phyloP scores from a whole-genome alignment of 2,797 vertebrate species.

The Steatocranus sp. region DNA sequence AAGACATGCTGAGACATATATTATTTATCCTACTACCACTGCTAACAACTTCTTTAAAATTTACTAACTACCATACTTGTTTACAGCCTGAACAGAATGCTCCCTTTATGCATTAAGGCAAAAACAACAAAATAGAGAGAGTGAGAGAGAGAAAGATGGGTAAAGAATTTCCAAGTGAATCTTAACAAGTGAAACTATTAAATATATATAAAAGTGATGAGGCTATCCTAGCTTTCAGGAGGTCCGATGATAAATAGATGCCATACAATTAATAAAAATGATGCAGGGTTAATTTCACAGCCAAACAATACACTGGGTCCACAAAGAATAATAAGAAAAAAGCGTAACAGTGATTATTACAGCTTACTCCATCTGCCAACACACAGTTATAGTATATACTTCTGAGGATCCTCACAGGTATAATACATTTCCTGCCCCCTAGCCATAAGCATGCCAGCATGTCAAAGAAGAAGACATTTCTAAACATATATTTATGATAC shows the following conservation, averaged over 20 bases:
- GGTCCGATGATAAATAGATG: neutral
- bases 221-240: neutral
- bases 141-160: neutral
- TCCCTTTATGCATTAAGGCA: neutral
- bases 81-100: neutral
- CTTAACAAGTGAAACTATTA: neutral
- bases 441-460: neutral
- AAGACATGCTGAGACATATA: neutral
- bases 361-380: neutral
- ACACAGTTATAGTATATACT: neutral
- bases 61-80: neutral
- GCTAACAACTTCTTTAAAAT: neutral
- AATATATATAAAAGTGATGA: neutral
- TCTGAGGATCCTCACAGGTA: neutral
- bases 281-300: neutral
- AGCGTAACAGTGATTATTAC: neutral
- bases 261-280: conserved; percentile 1
- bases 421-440: neutral
- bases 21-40: neutral
- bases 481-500: neutral
- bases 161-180: neutral
- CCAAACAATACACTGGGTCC: neutral
- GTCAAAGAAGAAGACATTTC: neutral
- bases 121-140: neutral
- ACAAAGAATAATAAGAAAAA: neutral